Base-by-base conservation (phyloP, 2,888 invertebrate species). In the Vesta saturnalis region DNA sequence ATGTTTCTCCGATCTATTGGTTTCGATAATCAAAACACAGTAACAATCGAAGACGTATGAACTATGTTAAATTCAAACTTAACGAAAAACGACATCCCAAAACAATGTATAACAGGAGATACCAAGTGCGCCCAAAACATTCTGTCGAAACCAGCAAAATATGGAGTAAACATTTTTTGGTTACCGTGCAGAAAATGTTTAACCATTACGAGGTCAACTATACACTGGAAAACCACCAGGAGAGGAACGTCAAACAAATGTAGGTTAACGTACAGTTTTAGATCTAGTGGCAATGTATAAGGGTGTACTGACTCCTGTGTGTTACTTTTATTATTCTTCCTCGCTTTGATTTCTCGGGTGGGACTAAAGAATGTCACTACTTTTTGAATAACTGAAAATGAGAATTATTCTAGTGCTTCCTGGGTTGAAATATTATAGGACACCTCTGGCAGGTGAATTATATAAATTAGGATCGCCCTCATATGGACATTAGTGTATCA, bases 71-170 rank as follows among this genome's bases (percentile, higher is more conserved):
- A 67, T 60, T n/a, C 4, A 10, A 64, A 64, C 35, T 57, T 64
- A 16, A 10, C 16, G 10, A 60, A 39, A 46, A 16, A 2, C 15
- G 62, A 59, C 23, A 67, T 59, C 15, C 70, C 64, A 21, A 22
- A 23, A 12, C 60, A 65, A 55, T 18, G 52, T 43, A 22, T 70
- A 35, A 68, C 65, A 12, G 49, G 66, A 1, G 23, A 18, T 18
- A 62, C 61, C 0, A 69, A 47, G 35, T 69, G 65, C 39, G 62
- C 63, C n/a, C 55, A 69, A 15, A 66, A 69, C 35, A 69, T 57
- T 60, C 69, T 62, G 1, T 66, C 66, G n/a, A 66, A 69, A 16
- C 69, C 66, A 8, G 61, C 62, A 10, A 69, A 66, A 19, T 67
- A 67, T 49, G 59, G 59, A 0, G 67, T 69, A 49, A 67, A 70